A percentile compares a stretch with the other conserved stretches of the same genome.
Evolutionary conservation across 2,888 invertebrate genomes (phyloP).

Genomic region (Ceraclea dissimilis): DNA sequence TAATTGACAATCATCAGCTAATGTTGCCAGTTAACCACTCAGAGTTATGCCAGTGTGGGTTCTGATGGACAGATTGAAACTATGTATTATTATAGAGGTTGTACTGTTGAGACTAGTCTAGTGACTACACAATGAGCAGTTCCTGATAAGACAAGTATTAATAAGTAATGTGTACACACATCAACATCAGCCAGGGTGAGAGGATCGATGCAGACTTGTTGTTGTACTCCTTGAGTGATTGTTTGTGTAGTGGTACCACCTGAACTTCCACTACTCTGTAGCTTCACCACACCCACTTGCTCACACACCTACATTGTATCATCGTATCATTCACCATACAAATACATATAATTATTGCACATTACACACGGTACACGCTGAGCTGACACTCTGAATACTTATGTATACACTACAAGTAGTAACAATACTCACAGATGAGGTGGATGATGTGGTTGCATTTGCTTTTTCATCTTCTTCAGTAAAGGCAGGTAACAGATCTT

Average conservation of each 20-base stretch:
- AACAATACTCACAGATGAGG: constrained; percentile 37
- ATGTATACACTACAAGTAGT: no score
- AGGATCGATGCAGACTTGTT: constrained; percentile 73
- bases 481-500: constrained; percentile 91
- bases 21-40: no score
- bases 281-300: constrained; percentile 37
- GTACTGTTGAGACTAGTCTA: no score
- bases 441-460: constrained; percentile 49
- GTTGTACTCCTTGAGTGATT: constrained; percentile 24
- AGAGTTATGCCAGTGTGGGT: no score
- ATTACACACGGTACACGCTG: background rate
- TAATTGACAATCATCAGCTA: no score
- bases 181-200: constrained; percentile 66
- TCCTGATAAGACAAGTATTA: background rate
- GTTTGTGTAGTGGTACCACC: constrained; percentile 27
- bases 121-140: no score
- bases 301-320: constrained; percentile 19
- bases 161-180: constrained; percentile 49
- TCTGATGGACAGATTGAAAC: no score
- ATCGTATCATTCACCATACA: background rate
- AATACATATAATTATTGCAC: no score
- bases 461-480: constrained; percentile 84
- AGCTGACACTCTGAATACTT: no score
- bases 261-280: constrained; percentile 32
- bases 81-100: no score